phyloP scores from a whole-genome alignment of 2,888 invertebrate genomes.

The Gymnoscelis rufifasciata region DNA sequence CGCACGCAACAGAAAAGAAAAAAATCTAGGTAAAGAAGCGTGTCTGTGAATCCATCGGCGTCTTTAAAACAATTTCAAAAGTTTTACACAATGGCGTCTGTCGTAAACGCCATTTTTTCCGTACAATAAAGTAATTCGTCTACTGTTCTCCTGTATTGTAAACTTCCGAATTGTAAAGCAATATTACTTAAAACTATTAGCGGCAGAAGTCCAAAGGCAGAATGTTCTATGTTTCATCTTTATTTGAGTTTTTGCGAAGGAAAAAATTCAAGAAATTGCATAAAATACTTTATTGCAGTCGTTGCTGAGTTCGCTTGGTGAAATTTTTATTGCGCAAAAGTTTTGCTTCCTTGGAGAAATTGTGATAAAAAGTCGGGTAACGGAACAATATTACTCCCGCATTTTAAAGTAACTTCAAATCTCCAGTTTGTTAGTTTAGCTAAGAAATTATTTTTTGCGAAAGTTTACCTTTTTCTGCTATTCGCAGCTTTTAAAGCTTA shows the following conservation, averaged over 20 bases:
- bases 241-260: constrained; percentile 40
- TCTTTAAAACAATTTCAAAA: constrained; percentile 51
- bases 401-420: no score
- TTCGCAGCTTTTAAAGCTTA: no score
- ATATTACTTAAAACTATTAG: constrained; percentile 55
- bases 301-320: constrained; percentile 31
- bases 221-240: constrained; percentile 33
- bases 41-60: constrained; percentile 47
- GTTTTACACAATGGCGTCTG: constrained; percentile 42
- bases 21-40: constrained; percentile 30
- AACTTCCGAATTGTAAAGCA: constrained; percentile 67
- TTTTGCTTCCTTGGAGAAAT: constrained; percentile 42
- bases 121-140: constrained; percentile 68
- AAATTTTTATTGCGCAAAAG: constrained; percentile 57
- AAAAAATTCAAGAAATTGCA: constrained; percentile 49
- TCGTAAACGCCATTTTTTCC: constrained; percentile 65
- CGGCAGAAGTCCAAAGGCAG: constrained; percentile 48
- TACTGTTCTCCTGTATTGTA: constrained; percentile 66
- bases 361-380: constrained; percentile 34
- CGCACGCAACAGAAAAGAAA: constrained; percentile 41
- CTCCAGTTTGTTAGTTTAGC: no score
- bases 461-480: no score
- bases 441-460: no score
- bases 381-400: constrained; percentile 15
- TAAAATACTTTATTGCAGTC: constrained; percentile 50